Base-by-base conservation (phyloP, 1,140 invertebrate species). In the Neodiprion fabricii region DNA sequence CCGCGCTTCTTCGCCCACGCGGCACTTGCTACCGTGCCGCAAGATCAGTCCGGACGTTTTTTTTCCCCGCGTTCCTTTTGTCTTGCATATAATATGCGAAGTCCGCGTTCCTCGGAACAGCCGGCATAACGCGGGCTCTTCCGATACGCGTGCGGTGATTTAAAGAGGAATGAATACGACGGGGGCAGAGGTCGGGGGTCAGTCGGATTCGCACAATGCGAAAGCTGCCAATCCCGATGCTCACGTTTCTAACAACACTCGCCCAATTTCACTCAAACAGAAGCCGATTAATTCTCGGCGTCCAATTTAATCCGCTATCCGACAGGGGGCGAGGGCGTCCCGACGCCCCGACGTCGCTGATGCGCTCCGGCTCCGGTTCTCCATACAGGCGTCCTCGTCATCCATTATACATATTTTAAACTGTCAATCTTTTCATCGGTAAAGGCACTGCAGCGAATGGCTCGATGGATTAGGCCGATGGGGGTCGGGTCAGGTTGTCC, bases 231-330 rank as follows among this genome's bases (percentile, higher is more conserved):
- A 67, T 70, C 48, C 76, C 79, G 81, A 82, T 82, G 81, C 84
- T 85, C 83, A 80, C 82, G 83, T 85, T 84, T 86, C 82, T 83
- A 86, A 86, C 86, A 87, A 86, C 85, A 85, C 86, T 84, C 85
- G 85, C 85, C 85, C 87, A 88, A 89, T 89, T 89, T 89, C 86
- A 87, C 86, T 88, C 87, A 87, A 89, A 89, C 87, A 88, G 86
- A 88, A 88, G 86, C 86, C 86, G 86, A 89, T 89, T 89, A 89
- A 88, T 88, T 87, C 83, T 82, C 83, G 83, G 86, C 86, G 83
- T 88, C 82, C 87, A 86, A 88, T 88, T 88, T 88, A 88, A 88
- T 88, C 86, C 85, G 78, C 75, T 71, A 72, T 77, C 75, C 48
- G 72, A n/a, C 65, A 76, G 23, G 67, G 40, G 40, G 9, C 17